phyloP scores from a whole-genome alignment of 2,888 invertebrate species.

The Sympetrum striolatum region DNA sequence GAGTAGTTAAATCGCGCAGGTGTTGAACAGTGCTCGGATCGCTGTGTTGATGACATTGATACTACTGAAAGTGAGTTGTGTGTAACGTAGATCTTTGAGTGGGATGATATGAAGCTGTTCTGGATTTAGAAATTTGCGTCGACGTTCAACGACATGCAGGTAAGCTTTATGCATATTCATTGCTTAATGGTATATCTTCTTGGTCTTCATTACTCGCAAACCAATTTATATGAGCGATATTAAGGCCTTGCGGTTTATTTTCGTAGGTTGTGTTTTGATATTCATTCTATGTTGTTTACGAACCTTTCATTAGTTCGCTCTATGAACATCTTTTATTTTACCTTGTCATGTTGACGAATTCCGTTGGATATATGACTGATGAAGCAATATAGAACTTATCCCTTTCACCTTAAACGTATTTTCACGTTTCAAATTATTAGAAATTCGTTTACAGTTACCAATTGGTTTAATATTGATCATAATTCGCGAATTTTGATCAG shows the following conservation, averaged over 20 bases:
- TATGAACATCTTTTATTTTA: too few species aligned
- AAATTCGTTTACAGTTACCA: too few species aligned
- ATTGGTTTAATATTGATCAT: too few species aligned
- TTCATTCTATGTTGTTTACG: not conserved
- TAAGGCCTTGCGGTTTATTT: not conserved
- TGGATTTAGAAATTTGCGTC: slow-evolving; percentile 2
- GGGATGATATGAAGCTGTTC: slow-evolving; percentile 21
- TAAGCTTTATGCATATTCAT: slow-evolving; percentile 51
- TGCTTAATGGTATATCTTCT: not conserved
- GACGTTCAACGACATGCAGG: slow-evolving; percentile 60
- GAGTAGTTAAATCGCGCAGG: slow-evolving; percentile 55
- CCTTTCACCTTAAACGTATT: too few species aligned
- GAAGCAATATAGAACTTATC: too few species aligned
- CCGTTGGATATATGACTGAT: too few species aligned
- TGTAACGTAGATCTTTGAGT: not conserved
- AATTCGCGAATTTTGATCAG: too few species aligned
- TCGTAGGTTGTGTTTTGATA: not conserved
- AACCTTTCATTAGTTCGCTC: too few species aligned
- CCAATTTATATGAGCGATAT: not conserved
- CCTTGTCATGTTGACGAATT: too few species aligned
- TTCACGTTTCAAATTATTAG: too few species aligned
- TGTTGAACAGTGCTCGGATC: slow-evolving; percentile 56
- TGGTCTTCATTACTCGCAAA: not conserved
- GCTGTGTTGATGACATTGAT: slow-evolving; percentile 53
- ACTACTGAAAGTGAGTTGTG: slow-evolving; percentile 45